Conservation (phyloP, 2,797 vertebrate species). For the Chromobotia macracanthus region DNA sequence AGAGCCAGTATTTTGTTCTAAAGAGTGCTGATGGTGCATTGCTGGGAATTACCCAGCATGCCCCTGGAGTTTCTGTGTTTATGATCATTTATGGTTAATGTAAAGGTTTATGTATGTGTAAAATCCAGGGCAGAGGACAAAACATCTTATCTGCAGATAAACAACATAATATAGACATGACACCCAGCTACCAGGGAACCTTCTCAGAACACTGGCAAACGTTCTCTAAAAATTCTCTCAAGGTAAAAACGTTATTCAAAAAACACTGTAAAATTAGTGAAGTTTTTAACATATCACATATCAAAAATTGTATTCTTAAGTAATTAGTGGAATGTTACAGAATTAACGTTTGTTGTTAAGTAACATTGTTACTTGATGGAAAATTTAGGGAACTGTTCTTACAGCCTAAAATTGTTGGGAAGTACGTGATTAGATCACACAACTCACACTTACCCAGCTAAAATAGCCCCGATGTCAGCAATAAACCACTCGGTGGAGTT, state of each 20-base stretch:
- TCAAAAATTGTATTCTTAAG: too few relatives aligned
- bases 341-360: too few relatives aligned
- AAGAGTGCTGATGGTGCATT: not conserved
- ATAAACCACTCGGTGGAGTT: conserved; percentile 92
- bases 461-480: conserved; percentile 84
- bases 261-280: too few relatives aligned
- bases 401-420: not conserved
- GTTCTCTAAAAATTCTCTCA: too few relatives aligned
- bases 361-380: too few relatives aligned
- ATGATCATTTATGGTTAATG: not conserved
- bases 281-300: too few relatives aligned
- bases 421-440: not conserved
- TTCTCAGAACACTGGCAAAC: too few relatives aligned
- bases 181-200: not conserved
- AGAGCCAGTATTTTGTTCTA: not conserved
- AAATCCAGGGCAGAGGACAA: not conserved
- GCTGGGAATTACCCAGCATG: not conserved
- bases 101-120: not conserved
- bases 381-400: too few relatives aligned
- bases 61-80: not conserved
- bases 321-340: too few relatives aligned
- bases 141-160: not conserved
- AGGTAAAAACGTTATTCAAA: too few relatives aligned
- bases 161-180: not conserved
- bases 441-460: conserved; percentile 86